A percentile compares a stretch with the other conserved stretches of the same genome.
These are phyloP conservation scores for Amphibalanus amphitrite DNA, from an alignment of 1,140 invertebrate species.

Conservation along the genomic window DNA sequence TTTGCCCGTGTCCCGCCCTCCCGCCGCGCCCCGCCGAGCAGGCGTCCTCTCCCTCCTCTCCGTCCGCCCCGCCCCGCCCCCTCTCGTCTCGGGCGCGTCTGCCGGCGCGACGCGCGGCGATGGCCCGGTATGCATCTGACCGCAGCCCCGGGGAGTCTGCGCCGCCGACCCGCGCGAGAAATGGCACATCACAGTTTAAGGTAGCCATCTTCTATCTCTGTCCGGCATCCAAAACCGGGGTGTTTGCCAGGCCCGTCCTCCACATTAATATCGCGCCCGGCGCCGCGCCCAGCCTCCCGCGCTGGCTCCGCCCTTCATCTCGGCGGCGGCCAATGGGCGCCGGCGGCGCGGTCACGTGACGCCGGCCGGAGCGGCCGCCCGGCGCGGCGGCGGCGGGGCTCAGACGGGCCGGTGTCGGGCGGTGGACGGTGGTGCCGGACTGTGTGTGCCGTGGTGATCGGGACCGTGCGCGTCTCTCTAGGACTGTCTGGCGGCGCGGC, in stretches of 20 bases:
- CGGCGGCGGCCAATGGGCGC: background rate
- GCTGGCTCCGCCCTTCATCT: background rate
- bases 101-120: too few relatives aligned
- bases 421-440: background rate
- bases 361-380: too few relatives aligned
- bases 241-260: background rate
- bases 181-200: constrained; percentile 1
- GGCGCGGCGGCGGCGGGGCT: too few relatives aligned
- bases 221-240: background rate
- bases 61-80: too few relatives aligned
- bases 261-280: background rate
- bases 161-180: background rate
- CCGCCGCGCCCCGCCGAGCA: too few relatives aligned
- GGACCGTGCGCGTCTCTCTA: too few relatives aligned
- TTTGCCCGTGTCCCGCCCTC: too few relatives aligned
- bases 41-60: too few relatives aligned
- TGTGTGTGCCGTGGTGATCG: too few relatives aligned
- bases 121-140: background rate
- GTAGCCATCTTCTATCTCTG: background rate
- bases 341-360: background rate
- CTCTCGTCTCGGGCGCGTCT: too few relatives aligned
- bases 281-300: background rate
- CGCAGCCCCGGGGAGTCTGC: too few relatives aligned
- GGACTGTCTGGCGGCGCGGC: too few relatives aligned
- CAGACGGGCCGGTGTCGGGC: background rate